Base-by-base conservation (phyloP, 35 echinoderm and acorn worm genomes). In the Antedon bifida region DNA sequence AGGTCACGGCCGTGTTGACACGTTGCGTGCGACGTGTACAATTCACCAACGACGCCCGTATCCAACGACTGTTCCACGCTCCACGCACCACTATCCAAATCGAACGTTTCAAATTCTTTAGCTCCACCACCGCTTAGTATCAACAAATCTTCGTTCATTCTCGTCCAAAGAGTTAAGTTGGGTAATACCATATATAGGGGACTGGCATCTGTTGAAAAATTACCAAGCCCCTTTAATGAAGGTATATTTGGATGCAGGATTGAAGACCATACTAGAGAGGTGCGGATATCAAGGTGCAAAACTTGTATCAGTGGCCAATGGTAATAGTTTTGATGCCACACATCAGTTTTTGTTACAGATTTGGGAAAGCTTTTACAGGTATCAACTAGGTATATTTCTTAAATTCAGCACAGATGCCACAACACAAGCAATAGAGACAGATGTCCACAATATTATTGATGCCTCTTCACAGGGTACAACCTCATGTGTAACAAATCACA, bases 201-300 rank as follows among this genome's bases (percentile, higher is more conserved):
- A 90, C 32, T 90, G 88, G 88, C 88, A 90, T 81, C 46, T 85
- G 3, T 56, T 90, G 12, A 90, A 90, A 75, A 90, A 90, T 46
- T 31, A 75, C 0, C 88, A 90, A 30, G 76, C 46, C 8, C 82
- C 83, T 30, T 33, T 86, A 30, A 74, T 90, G 83, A 90, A 90
- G 34, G 56, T 85, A 30, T 86, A 85, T 64, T 34, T 82, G 0
- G 35, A 90, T 75, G 51, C 32, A 29, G 88, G 83, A 23, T 56
- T 90, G 0, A 74, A 35, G 32, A 75, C 26, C 5, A 32, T 29
- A 8, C 21, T 75, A 75, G 74, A 28, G 26, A 32, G 26, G 31
- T 75, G 26, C 26, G 38, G 38, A 14, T 32, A 75, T 32, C 74
- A 75, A 8, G 74, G 74, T 5, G 31, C 26, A 75, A 75, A 28